Conservation (phyloP, 2,888 invertebrate species). For the Caenorhabditis sp. region DNA sequence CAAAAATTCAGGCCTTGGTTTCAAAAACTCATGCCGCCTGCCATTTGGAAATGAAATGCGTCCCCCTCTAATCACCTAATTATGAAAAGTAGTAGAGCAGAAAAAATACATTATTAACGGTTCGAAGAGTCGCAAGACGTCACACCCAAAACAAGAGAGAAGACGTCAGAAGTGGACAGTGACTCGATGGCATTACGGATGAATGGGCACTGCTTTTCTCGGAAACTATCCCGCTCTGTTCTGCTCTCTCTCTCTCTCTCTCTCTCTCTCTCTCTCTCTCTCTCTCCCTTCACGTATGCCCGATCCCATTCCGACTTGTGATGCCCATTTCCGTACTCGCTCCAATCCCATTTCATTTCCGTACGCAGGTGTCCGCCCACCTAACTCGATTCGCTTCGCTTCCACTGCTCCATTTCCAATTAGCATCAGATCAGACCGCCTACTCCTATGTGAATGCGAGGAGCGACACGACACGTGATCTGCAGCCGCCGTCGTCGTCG, state of each 20-base stretch:
- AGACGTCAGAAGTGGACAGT: neutral
- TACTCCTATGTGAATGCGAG: constrained; percentile 56
- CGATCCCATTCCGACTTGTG: neutral
- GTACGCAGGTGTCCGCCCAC: constrained; percentile 7
- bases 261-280: neutral
- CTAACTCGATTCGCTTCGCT: constrained; percentile 17
- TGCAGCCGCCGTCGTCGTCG: constrained; percentile 42
- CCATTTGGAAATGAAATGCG: too few species aligned
- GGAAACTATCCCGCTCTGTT: too few species aligned
- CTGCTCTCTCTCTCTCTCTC: neutral
- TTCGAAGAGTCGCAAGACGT: neutral
- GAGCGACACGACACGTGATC: constrained; percentile 34
- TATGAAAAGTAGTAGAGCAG: constrained; percentile 34
- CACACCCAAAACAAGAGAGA: neutral
- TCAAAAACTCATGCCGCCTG: too few species aligned
- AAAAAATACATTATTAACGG: constrained; percentile 32
- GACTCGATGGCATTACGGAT: too few species aligned
- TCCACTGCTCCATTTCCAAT: constrained; percentile 17
- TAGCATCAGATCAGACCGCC: constrained; percentile 53
- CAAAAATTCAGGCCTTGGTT: too few species aligned
- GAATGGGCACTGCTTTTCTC: too few species aligned
- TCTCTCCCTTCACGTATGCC: neutral
- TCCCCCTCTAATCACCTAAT: constrained; percentile 18
- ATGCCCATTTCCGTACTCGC: neutral
- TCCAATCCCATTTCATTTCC: constrained; percentile 11